Conservation (phyloP, 2,113 vertebrate genomes). For the Oryzias woworae region DNA sequence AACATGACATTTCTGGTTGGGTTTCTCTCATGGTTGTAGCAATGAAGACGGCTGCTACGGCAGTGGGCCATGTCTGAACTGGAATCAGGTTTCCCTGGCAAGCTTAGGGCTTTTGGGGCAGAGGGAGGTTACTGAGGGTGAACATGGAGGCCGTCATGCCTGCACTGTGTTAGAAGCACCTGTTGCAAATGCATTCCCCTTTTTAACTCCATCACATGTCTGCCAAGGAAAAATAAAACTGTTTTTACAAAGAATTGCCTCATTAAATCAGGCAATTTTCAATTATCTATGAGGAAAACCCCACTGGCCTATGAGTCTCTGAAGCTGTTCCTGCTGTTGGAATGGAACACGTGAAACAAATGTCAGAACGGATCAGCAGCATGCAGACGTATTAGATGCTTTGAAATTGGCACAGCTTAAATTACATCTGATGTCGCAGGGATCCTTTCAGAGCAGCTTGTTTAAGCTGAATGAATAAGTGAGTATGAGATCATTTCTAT, state of each 20-base stretch:
- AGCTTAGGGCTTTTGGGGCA: conserved; percentile 61
- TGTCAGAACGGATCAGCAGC: conserved; percentile 41
- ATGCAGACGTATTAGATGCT: conserved; percentile 49
- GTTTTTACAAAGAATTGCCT: conserved; percentile 69
- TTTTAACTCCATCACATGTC: conserved; percentile 77
- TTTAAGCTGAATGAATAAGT: conserved; percentile 3
- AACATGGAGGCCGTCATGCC: conserved; percentile 66
- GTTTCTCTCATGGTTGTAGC: conserved; percentile 23
- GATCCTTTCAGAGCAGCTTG: conserved; percentile 25
- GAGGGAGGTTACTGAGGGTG: conserved; percentile 73
- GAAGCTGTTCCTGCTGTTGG: conserved; percentile 34
- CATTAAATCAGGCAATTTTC: conserved; percentile 65
- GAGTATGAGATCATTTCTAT: too few species aligned
- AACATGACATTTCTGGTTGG: conserved; percentile 36
- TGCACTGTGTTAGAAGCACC: conserved; percentile 74
- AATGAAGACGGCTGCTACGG: conserved; percentile 33
- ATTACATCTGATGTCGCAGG: conserved; percentile 39
- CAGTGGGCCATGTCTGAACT: conserved; percentile 61
- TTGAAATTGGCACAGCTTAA: conserved; percentile 39
- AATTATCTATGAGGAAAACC: conserved; percentile 49
- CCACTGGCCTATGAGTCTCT: conserved; percentile 35
- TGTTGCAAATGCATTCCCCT: conserved; percentile 77
- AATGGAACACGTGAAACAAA: conserved; percentile 49
- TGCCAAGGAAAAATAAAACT: conserved; percentile 73
- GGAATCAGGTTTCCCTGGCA: conserved; percentile 75